Conservation (phyloP, 2,797 vertebrate species). For the Cygnus olor region DNA sequence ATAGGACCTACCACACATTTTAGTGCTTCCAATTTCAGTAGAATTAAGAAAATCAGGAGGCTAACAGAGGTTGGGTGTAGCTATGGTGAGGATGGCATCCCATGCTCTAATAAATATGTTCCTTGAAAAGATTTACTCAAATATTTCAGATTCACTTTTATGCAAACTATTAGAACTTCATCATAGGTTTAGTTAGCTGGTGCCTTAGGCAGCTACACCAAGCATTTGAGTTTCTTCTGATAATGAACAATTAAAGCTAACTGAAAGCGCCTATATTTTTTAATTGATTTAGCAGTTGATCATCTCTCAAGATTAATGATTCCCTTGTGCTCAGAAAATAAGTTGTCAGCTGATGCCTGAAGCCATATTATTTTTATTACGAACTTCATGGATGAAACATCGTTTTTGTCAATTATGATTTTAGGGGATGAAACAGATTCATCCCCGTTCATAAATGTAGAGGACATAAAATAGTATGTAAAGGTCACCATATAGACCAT, state of each 20-base stretch:
- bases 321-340: background rate
- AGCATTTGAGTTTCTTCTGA: background rate
- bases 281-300: slow-evolving; percentile 41
- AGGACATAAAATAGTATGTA: background rate
- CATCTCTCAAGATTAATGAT: slow-evolving; percentile 43
- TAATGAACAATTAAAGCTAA: slow-evolving; percentile 3
- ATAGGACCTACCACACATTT: background rate
- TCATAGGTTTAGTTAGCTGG: background rate
- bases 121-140: slow-evolving; percentile 13
- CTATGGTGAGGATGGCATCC: background rate
- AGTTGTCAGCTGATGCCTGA: slow-evolving; percentile 23
- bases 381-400: slow-evolving; percentile 24
- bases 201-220: background rate
- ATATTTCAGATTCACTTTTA: slow-evolving; percentile 31
- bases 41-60: slow-evolving; percentile 17
- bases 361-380: slow-evolving; percentile 30
- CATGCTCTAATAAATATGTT: background rate
- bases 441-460: background rate
- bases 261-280: slow-evolving; percentile 25
- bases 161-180: background rate
- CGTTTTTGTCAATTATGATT: slow-evolving; percentile 8
- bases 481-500: background rate
- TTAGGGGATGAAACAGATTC: background rate
- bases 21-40: slow-evolving; percentile 28
- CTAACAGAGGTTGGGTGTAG: background rate